Percentiles rank a stretch among this genome's conserved stretches.
These are phyloP conservation scores for Itoplectis maculator DNA, from an alignment of 2,888 invertebrate species.

Conservation along the genomic window DNA sequence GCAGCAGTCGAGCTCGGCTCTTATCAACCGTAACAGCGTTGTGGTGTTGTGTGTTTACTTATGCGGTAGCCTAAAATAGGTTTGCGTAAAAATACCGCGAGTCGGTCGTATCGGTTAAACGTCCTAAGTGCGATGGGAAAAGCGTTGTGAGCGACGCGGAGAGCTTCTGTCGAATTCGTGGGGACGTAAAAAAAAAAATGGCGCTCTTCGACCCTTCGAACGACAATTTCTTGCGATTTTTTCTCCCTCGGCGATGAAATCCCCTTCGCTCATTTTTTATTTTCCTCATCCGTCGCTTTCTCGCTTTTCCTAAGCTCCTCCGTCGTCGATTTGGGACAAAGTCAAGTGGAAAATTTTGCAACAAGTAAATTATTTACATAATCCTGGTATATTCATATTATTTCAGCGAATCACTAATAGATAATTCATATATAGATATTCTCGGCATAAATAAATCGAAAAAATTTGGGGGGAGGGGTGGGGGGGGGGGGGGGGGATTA, in stretches of 20 bases:
- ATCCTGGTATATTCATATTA: slow-evolving; percentile 71
- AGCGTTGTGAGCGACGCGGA: not conserved
- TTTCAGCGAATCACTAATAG: slow-evolving; percentile 68
- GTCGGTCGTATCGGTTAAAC: not conserved
- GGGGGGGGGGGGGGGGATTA: slow-evolving; percentile 18
- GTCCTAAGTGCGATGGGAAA: not conserved
- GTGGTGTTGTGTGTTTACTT: not conserved
- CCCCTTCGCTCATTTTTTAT: slow-evolving; percentile 27
- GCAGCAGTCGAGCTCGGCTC: slow-evolving; percentile 43
- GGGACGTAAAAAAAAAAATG: not conserved
- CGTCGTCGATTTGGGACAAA: slow-evolving; percentile 52
- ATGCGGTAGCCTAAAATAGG: not conserved
- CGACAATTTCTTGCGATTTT: not conserved
- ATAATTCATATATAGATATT: slow-evolving; percentile 73
- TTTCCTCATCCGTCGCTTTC: slow-evolving; percentile 24
- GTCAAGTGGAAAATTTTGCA: slow-evolving; percentile 64
- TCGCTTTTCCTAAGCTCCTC: not conserved
- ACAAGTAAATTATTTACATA: slow-evolving; percentile 74
- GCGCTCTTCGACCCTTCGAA: not conserved
- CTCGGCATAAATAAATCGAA: slow-evolving; percentile 75
- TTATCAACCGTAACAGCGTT: slow-evolving; percentile 10
- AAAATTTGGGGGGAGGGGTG: slow-evolving; percentile 9
- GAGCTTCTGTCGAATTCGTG: not conserved
- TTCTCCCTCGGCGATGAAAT: slow-evolving; percentile 10
- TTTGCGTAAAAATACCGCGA: slow-evolving; percentile 3